These are phyloP conservation scores for Drosophila borealis DNA, from an alignment of 2,888 invertebrate genomes.

Conservation along the genomic window DNA sequence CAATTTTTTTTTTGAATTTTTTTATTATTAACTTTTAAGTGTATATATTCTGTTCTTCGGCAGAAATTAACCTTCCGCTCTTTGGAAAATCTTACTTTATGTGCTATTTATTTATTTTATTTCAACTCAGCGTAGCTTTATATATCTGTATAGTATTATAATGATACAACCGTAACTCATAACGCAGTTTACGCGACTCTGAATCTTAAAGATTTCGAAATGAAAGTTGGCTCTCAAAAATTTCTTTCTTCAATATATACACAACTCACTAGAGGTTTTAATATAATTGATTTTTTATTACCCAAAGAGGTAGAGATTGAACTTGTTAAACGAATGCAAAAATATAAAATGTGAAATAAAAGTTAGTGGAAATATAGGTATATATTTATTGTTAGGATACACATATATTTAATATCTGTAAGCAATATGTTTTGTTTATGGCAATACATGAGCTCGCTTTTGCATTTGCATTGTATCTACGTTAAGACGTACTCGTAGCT, in stretches of 20 bases:
- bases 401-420: conserved; percentile 22
- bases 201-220: conserved; percentile 26
- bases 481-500: background rate
- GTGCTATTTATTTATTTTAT: background rate
- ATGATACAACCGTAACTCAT: conserved; percentile 52
- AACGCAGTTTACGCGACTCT: background rate
- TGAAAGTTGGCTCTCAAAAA: conserved; percentile 7
- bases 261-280: conserved; percentile 16
- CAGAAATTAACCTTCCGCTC: background rate
- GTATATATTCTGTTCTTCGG: background rate
- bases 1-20: background rate
- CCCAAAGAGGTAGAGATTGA: conserved; percentile 7
- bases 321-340: background rate
- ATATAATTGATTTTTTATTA: background rate
- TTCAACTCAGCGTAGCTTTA: conserved; percentile 14
- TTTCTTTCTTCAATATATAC: conserved; percentile 29
- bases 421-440: conserved; percentile 27
- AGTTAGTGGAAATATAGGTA: too few species aligned
- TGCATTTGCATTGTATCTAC: conserved; percentile 20
- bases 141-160: conserved; percentile 3
- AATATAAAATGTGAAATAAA: background rate
- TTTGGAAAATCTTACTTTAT: background rate
- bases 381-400: conserved; percentile 1
- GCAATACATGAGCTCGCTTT: conserved; percentile 26
- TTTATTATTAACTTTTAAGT: background rate